Evolutionary conservation across 92 coral and sea anemone species (phyloP).

Genomic region (Parazoanthus atlanticus): DNA sequence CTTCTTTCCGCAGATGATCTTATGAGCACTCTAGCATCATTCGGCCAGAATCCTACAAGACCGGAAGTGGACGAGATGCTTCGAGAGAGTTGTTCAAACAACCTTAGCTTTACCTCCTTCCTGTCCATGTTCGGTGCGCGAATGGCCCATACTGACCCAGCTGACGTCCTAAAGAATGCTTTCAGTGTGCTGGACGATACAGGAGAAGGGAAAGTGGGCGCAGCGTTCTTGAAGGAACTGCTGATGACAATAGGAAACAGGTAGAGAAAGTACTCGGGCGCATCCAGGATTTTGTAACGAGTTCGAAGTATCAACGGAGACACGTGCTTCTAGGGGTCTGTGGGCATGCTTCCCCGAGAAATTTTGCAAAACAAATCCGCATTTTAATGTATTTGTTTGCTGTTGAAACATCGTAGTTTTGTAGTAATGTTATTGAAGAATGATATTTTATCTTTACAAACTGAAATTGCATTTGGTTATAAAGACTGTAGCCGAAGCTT

Average conservation of each 20-base stretch:
- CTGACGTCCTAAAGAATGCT: conserved; percentile 40
- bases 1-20: conserved; percentile 12
- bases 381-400: too few relatives aligned
- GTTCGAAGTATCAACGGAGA: too few relatives aligned
- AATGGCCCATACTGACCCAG: conserved; percentile 41
- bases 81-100: neutral
- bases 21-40: conserved; percentile 18
- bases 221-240: conserved; percentile 7
- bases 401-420: too few relatives aligned
- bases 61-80: conserved; percentile 28
- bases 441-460: too few relatives aligned
- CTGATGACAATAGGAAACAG: conserved; percentile 18
- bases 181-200: conserved; percentile 36
- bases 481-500: neutral
- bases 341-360: too few relatives aligned
- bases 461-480: neutral
- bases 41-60: conserved; percentile 35
- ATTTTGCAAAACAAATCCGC: too few relatives aligned
- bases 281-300: too few relatives aligned
- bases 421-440: too few relatives aligned
- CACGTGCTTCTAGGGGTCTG: too few relatives aligned
- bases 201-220: conserved; percentile 32
- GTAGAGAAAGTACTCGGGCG: neutral
- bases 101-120: conserved; percentile 25
- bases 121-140: conserved; percentile 41